Evolutionary conservation across 2,888 invertebrate genomes (phyloP).

Genomic region (Crioceris asparagi): DNA sequence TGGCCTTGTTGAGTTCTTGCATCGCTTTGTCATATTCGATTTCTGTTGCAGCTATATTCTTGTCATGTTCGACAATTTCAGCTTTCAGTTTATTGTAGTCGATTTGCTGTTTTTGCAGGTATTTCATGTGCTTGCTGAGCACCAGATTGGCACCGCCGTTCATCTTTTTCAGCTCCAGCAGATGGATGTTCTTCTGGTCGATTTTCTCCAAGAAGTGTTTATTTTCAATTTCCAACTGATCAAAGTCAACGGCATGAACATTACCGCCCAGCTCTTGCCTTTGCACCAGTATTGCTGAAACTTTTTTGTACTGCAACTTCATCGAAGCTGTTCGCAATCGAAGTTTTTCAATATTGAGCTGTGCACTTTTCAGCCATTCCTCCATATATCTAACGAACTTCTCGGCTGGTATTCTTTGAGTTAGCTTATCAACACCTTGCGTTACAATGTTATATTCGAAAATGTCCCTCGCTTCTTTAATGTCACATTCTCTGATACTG

Average conservation of each 20-base stretch:
- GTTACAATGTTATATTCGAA: conserved; percentile 43
- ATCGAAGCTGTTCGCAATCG: conserved; percentile 41
- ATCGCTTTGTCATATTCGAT: background rate
- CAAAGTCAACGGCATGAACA: conserved; percentile 51
- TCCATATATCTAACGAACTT: conserved; percentile 45
- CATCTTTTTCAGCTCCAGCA: conserved; percentile 15
- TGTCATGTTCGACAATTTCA: conserved; percentile 37
- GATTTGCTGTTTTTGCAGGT: conserved; percentile 42
- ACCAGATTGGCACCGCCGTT: conserved; percentile 43
- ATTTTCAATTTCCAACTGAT: conserved; percentile 52
- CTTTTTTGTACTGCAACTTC: conserved; percentile 43
- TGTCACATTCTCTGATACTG: conserved; percentile 41
- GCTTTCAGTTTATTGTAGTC: conserved; percentile 37
- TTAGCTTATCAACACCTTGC: conserved; percentile 40
- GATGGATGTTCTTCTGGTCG: conserved; percentile 44
- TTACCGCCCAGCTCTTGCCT: conserved; percentile 49
- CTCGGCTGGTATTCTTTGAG: conserved; percentile 52
- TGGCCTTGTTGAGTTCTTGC: conserved; percentile 31
- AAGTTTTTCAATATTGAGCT: conserved; percentile 47
- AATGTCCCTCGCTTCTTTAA: conserved; percentile 38
- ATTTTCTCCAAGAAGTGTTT: conserved; percentile 41
- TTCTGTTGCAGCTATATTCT: background rate
- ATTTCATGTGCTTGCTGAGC: conserved; percentile 46
- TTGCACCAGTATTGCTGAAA: conserved; percentile 43
- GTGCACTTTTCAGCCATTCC: conserved; percentile 47